phyloP scores from a whole-genome alignment of 2,888 invertebrate genomes.

The Drosophila rellima region DNA sequence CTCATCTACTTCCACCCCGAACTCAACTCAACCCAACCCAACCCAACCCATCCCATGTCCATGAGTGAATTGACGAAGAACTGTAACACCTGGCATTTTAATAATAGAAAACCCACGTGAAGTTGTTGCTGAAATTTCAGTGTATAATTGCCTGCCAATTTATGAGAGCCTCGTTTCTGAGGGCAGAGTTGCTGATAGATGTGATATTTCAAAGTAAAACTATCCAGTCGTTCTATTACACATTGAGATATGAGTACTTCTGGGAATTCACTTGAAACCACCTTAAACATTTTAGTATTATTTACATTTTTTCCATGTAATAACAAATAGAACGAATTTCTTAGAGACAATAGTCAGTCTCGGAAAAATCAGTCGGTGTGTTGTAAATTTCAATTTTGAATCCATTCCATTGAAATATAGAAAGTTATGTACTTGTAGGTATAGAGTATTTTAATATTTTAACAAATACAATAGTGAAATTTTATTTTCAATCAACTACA shows the following conservation, averaged over 20 bases:
- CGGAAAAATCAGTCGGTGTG: not conserved
- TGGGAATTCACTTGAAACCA: not conserved
- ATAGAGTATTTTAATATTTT: no score
- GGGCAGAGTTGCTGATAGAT: not conserved
- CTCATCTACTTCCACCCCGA: slow-evolving; percentile 3
- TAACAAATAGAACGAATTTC: not conserved
- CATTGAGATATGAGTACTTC: not conserved
- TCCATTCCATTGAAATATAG: no score
- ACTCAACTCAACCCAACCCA: not conserved
- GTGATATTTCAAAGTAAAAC: not conserved
- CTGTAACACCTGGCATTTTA: slow-evolving; percentile 41
- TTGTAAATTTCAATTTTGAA: not conserved
- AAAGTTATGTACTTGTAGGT: no score
- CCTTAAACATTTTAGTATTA: not conserved
- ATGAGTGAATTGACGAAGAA: slow-evolving; percentile 13
- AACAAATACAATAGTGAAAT: no score
- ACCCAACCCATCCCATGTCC: not conserved
- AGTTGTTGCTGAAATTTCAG: slow-evolving; percentile 29
- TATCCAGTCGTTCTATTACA: not conserved
- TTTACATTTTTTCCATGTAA: not conserved
- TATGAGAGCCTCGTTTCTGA: slow-evolving; percentile 9
- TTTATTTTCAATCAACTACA: no score
- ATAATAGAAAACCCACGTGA: slow-evolving; percentile 23
- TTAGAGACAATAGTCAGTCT: no score
- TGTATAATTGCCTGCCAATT: slow-evolving; percentile 39